These are phyloP conservation scores for Neotoxoptera formosana DNA, from an alignment of 1,140 invertebrate genomes.

Conservation along the genomic window DNA sequence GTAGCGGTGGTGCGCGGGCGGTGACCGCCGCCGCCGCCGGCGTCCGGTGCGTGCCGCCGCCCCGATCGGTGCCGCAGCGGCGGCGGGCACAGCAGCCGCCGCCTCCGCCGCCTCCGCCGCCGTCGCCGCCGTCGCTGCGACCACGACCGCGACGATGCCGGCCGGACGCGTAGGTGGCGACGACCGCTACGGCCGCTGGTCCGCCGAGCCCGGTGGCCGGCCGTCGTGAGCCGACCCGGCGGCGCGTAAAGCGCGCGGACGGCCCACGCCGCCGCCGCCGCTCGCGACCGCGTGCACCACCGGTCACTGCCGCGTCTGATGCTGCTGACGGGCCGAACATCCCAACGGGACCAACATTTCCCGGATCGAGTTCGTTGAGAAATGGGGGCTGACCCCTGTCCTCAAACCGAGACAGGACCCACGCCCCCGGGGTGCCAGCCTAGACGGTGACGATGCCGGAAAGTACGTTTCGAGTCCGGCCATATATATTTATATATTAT, in stretches of 20 bases:
- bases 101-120: neutral
- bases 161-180: neutral
- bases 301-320: constrained; percentile 56
- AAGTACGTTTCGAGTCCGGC: constrained; percentile 35
- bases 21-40: constrained; percentile 12
- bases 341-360: constrained; percentile 83
- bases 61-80: neutral
- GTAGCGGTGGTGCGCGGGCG: constrained; percentile 12
- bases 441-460: constrained; percentile 56
- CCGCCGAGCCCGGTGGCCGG: constrained; percentile 45
- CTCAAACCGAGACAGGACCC: constrained; percentile 91
- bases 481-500: neutral
- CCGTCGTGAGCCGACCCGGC: constrained; percentile 16
- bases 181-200: constrained; percentile 32
- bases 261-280: constrained; percentile 35
- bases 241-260: neutral
- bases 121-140: neutral
- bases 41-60: constrained; percentile 1
- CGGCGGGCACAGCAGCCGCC: neutral
- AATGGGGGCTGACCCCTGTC: constrained; percentile 95
- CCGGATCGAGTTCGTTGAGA: constrained; percentile 92
- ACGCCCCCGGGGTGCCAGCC: constrained; percentile 71
- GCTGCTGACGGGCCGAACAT: constrained; percentile 64
- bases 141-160: neutral
- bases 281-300: constrained; percentile 44